Base-by-base conservation (phyloP, 1,140 invertebrate species). In the Homarus americanus region DNA sequence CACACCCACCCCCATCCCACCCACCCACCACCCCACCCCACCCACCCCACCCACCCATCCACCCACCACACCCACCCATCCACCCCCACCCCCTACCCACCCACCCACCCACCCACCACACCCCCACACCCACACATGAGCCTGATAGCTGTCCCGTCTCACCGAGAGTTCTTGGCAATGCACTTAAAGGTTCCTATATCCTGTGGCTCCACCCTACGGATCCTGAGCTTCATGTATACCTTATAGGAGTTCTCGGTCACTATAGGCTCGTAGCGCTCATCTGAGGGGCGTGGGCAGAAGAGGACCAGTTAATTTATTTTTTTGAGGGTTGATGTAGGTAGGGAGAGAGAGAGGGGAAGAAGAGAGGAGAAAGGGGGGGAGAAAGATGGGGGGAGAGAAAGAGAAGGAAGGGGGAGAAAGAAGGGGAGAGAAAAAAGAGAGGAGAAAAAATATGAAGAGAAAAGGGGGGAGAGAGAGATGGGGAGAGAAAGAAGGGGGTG, bases 131-230 rank as follows among this genome's bases (percentile, higher is more conserved):
- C 34, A 20, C 15, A 38, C 28, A 24, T 1, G 86, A 99, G 95
- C 94, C 97, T 97, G 94, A 99, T 98, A 80, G 96, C 96, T 91
- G 98, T 97, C 98, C 97, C 44, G 98, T 98, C 93, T 97, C 97
- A 82, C 98, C 98, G 95, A 7, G 97, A 97, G 95, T 99, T 99
- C 94, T 98, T 98, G 73, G 98, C 98, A 93, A 98, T 96, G 83
- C 93, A 93, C 94, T 97, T 97, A 94, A 98, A 98, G 1, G 96
- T 96, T 24, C 97, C 97, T 93, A 96, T 98, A 94, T 98, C 97
- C 49, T 95, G 94, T 88, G 95, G 94, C 90, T 95, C 95, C 75
- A 98, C 96, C 92, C 96, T 96, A 92, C 96, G 96, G 93, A 98
- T 97, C 93, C 96, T 97, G 88, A 98, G 95, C 93, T 96, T 97